Evolutionary conservation across 2,113 vertebrate species (phyloP), one percentile per base, ranked within the genome.

Genomic region (Sarotherodon lohbergeri): DNA sequence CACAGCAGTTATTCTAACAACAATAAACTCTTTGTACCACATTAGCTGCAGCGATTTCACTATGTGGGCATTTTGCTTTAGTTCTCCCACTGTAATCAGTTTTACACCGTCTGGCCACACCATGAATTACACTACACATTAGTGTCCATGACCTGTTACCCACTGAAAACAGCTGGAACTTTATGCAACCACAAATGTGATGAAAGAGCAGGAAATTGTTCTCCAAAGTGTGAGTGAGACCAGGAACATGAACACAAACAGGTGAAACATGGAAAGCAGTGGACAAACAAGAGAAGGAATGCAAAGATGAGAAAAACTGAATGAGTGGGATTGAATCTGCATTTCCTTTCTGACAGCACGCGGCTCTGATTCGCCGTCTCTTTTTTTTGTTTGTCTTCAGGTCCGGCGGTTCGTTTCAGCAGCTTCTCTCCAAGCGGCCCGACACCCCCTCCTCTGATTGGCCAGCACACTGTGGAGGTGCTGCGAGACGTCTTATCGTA

Each of bases 381-480:
- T 54, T 2, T 80, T 9, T 68, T 89, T 27, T 59, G 34, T 82
- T 13, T 36, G 3, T 39, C 9, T 81, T 79, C 95, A 99, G 98
- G 98, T 79, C 98, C 98, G 16, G 98, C 97, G 43, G 98, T 99
- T 78, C 96, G 96, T 66, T 99, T 97, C 95, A 98, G 96, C 95
- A 96, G 95, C 90, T 98, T 98, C 95, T 50, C 91, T 81, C 89
- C 93, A n/a, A 89, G 88, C 5, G 84, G 94, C 55, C 96, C 97
- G 2, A 95, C 83, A 17, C 96, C 98, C 1, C 98, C 98, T 79
- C 98, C 98, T 43, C 86, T 98, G 90, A 91, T 98, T 73, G 98
- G 98, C 19, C 98, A 99, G 89, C 98, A 99, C 78, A 99, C 98
- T 0, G 92, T 94, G 7, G 96, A 97, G 90, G 94, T 99, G 91